These are phyloP conservation scores for Carterocephalus palaemon DNA, from an alignment of 2,888 invertebrate species.

Conservation along the genomic window DNA sequence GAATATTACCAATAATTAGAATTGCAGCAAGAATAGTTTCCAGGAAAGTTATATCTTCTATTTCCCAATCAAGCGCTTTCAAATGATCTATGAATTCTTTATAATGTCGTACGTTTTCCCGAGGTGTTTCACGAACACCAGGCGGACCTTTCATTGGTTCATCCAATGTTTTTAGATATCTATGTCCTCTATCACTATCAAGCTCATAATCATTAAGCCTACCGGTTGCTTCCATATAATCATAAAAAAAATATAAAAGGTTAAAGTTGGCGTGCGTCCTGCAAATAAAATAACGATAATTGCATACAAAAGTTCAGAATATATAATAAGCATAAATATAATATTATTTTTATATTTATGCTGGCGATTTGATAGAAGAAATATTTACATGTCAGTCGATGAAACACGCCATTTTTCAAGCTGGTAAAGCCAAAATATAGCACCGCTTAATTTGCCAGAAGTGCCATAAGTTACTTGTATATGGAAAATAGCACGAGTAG, in stretches of 20 bases:
- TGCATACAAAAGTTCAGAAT: slow-evolving; percentile 32
- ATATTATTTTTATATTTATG: neutral
- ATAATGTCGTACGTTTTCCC: slow-evolving; percentile 82
- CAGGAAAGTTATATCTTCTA: slow-evolving; percentile 84
- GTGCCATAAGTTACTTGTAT: slow-evolving; percentile 89
- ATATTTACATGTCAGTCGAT: slow-evolving; percentile 83
- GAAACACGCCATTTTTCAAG: slow-evolving; percentile 94
- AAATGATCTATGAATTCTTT: slow-evolving; percentile 82
- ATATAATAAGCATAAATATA: neutral
- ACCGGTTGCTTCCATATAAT: slow-evolving; percentile 85
- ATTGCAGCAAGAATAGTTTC: slow-evolving; percentile 86
- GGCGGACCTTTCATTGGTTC: slow-evolving; percentile 77
- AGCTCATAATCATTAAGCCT: slow-evolving; percentile 83
- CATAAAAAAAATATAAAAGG: slow-evolving; percentile 93
- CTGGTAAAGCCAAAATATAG: slow-evolving; percentile 90
- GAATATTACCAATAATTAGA: slow-evolving; percentile 87
- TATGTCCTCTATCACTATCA: slow-evolving; percentile 83
- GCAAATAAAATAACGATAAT: neutral
- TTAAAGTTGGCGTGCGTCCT: slow-evolving; percentile 94
- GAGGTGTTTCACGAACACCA: slow-evolving; percentile 82
- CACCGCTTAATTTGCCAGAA: slow-evolving; percentile 93
- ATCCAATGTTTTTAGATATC: slow-evolving; percentile 84
- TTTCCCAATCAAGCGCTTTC: slow-evolving; percentile 83
- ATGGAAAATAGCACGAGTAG: slow-evolving; percentile 90
- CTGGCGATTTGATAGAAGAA: neutral